Evolutionary conservation across 2,888 invertebrate genomes (phyloP).

Genomic region (Troilus luridus): DNA sequence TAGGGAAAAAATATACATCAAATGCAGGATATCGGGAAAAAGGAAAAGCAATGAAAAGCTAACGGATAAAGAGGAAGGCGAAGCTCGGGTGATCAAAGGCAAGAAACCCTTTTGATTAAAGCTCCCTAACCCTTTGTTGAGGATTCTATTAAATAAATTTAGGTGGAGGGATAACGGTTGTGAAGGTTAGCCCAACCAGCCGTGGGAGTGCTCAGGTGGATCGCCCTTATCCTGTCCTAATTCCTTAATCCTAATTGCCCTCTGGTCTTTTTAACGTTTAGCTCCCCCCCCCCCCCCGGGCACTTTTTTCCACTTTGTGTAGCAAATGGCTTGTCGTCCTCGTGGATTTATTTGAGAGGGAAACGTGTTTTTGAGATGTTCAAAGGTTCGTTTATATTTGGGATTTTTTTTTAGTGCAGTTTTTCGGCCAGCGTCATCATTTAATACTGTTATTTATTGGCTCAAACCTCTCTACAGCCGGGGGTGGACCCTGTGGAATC

Average conservation of each 20-base stretch:
- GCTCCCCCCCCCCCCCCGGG: not conserved
- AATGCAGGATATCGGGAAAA: not conserved
- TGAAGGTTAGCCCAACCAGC: not conserved
- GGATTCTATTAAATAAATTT: conserved; percentile 36
- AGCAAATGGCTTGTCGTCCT: not conserved
- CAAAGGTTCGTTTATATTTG: not conserved
- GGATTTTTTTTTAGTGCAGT: not conserved
- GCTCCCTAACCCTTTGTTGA: not conserved
- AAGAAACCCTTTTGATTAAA: not conserved
- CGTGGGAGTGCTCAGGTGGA: not conserved
- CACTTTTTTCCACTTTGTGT: not conserved
- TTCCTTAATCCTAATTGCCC: conserved; percentile 35
- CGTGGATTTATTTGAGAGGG: not conserved
- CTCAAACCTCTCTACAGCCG: too few species aligned
- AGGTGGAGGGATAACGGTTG: not conserved
- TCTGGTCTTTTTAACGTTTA: not conserved
- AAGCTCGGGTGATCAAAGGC: not conserved
- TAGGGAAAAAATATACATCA: not conserved
- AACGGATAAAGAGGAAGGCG: not conserved
- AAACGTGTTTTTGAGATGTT: not conserved
- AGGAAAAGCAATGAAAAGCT: conserved; percentile 3
- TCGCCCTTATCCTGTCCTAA: not conserved
- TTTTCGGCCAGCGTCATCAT: too few species aligned
- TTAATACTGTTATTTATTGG: too few species aligned
- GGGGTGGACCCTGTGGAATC: too few species aligned